Evolutionary conservation across 1,140 invertebrate species (phyloP), one percentile per base, ranked within the genome.

Genomic region (Tetramorium parvispinum): DNA sequence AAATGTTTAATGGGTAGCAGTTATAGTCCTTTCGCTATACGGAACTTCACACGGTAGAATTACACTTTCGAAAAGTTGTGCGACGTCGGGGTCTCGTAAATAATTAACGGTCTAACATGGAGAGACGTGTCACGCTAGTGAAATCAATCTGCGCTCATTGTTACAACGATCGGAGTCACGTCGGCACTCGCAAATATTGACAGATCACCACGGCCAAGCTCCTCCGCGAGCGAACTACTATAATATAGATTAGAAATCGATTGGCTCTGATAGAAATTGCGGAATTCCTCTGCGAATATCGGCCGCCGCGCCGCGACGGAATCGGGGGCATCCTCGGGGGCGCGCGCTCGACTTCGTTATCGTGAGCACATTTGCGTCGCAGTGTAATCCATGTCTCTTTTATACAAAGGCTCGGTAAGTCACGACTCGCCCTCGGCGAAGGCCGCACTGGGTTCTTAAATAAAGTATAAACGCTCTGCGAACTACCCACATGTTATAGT

Each of bases 401-500:
- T 3, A 3, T 18, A 32, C 32, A 32, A 18, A 4, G 8, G 7
- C 16, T 81, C 21, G 86, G 86, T 77, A 78, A 37, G 78, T 86
- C n/a, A 32, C 13, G 51, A 40, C 24, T 55, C 21, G 77, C 24
- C 49, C 63, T 68, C 46, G 46, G 24, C 11, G 4, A 40, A 65
- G 87, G 75, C 88, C 88, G 89, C 85, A 68, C n/a, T 24, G 49
- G n/a, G 27, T 73, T 32, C 57, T 27, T 91, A 49, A 91, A 91
- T 91, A 91, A 90, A 86, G 24, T 87, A 91, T 88, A 83, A 90
- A 76, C 40, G 13, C 49, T 77, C 59, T 55, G 73, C 49, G 68
- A 87, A 59, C 55, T 61, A 43, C 21, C 65, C 73, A 90, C 40
- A 75, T 91, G 73, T 75, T 16, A 21, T 18, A 24, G 27, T 11